Percentiles rank a stretch among this genome's conserved stretches.
Evolutionary conservation across 2,888 invertebrate genomes (phyloP).

Genomic region (Gibbula magus): DNA sequence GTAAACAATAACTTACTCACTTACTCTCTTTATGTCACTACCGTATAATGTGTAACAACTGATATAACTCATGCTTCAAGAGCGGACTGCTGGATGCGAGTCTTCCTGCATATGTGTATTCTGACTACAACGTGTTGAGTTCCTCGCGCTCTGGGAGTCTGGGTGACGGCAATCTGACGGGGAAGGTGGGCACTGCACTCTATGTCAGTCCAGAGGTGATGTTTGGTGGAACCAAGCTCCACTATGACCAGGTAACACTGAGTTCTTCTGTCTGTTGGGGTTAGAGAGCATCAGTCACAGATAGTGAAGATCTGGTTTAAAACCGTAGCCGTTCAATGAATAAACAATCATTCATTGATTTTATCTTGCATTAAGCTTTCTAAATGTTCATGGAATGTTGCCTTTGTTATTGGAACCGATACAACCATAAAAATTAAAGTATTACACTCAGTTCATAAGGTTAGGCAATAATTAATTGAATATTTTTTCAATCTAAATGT

Average conservation of each 20-base stretch:
- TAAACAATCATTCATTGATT: too few species aligned
- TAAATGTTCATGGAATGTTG: too few species aligned
- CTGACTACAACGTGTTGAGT: slow-evolving; percentile 43
- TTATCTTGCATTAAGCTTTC: too few species aligned
- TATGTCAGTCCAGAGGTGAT: slow-evolving; percentile 95
- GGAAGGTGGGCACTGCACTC: slow-evolving; percentile 93
- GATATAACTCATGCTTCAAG: not conserved
- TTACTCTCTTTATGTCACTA: too few species aligned
- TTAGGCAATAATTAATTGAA: too few species aligned
- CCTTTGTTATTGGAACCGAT: too few species aligned
- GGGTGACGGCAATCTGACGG: slow-evolving; percentile 77
- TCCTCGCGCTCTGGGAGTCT: slow-evolving; percentile 57
- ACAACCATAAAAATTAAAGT: too few species aligned
- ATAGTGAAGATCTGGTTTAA: not conserved
- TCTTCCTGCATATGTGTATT: slow-evolving; percentile 43
- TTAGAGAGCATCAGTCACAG: not conserved
- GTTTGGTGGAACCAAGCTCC: slow-evolving; percentile 79
- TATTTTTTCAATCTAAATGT: too few species aligned
- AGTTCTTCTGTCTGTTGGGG: not conserved
- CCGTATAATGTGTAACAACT: not conserved
- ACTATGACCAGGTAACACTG: slow-evolving; percentile 79
- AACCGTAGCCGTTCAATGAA: too few species aligned
- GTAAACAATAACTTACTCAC: too few species aligned
- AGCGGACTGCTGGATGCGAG: slow-evolving; percentile 42
- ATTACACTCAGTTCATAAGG: too few species aligned